Base-by-base conservation (phyloP, 2,797 vertebrate genomes). In the Enteromius afrohamiltoni region DNA sequence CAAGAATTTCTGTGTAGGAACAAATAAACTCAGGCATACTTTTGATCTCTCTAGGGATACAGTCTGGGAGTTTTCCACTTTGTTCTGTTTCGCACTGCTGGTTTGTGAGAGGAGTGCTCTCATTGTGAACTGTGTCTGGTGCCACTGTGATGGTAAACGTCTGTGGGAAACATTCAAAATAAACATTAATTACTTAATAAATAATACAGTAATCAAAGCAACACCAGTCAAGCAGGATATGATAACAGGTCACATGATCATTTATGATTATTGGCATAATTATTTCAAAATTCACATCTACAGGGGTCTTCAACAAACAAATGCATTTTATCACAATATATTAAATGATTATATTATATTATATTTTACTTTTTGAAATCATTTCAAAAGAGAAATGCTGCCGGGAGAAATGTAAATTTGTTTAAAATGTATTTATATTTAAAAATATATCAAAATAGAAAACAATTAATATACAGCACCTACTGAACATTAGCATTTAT, bases 41-140 rank as follows among this genome's bases (percentile, higher is more conserved):
- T 79, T 88, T 89, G 26, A 90, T 80, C 75, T 87, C 88, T 85
- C 29, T 80, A 40, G 89, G 89, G 34, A 90, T 26, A 10, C 89
- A 90, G 58, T 90, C 88, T 47, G 90, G 90, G 29, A 90, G 86
- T 37, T 47, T 60, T 10, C 6, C 2, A 8, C 34, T 34, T 11
- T 6, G 69, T 37, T 77, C 37, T 11, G 5, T 9, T 8, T 51
- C 2, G 3, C 14, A 9, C 0, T 23, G 17, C 26, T 42, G 19
- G 31, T 6, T 45, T 67, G 73, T 1, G 64, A 75, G 10, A 17
- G 55, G 74, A 53, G 1, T 2, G 1, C n/a, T 75, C 37, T 68
- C 77, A 21, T 47, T 42, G 55, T 13, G 55, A 3, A 16, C 14
- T 23, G 16, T 69, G 65, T 14, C 47, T 70, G 31, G 8, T 73